Evolutionary conservation across 2,797 vertebrate genomes (phyloP).

Genomic region (Hafferia zeledoni): DNA sequence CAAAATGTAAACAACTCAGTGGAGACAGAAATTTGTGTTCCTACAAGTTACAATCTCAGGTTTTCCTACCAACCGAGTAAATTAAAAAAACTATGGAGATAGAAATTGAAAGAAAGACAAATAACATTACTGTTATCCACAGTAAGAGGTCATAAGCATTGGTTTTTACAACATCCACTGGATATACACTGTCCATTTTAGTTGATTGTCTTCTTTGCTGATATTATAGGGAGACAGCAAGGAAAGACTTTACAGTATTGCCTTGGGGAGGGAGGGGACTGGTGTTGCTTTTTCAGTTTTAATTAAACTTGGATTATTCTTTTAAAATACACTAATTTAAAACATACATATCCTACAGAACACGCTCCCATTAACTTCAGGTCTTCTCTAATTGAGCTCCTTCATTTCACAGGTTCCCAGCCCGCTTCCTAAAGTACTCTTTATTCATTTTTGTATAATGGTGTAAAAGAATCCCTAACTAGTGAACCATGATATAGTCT

Average conservation of each 20-base stretch:
- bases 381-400: slow-evolving; percentile 18
- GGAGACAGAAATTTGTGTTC: neutral
- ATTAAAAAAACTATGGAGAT: neutral
- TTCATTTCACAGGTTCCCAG: slow-evolving; percentile 12
- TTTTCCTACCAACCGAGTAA: neutral
- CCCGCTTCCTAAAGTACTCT: neutral
- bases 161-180: neutral
- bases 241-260: neutral
- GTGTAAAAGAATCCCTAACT: slow-evolving; percentile 26
- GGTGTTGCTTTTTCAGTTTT: neutral
- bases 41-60: neutral
- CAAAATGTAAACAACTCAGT: neutral
- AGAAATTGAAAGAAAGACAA: neutral
- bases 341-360: neutral
- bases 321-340: neutral
- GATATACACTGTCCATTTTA: neutral
- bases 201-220: neutral
- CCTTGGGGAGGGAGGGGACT: neutral
- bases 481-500: slow-evolving; percentile 49
- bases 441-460: slow-evolving; percentile 17
- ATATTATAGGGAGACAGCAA: neutral
- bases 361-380: neutral
- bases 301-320: slow-evolving; percentile 6
- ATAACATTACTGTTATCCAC: neutral
- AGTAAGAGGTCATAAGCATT: neutral